phyloP scores from a whole-genome alignment of 92 coral and sea anemone genomes.

The Pocillopora grandis region DNA sequence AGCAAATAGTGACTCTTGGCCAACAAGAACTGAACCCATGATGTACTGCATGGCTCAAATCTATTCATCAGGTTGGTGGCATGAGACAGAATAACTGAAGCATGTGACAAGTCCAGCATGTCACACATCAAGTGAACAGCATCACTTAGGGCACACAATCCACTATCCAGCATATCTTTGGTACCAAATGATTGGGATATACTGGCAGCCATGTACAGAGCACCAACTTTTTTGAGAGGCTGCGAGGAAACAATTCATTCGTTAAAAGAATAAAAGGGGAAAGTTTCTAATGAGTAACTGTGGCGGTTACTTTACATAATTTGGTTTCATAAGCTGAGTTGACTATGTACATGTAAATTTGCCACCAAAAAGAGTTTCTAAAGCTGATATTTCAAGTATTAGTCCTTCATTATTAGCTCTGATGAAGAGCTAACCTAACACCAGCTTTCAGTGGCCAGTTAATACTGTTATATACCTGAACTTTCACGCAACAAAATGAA shows the following conservation, averaged over 20 bases:
- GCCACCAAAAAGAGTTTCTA: too few species aligned
- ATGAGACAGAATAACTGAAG: conserved; percentile 51
- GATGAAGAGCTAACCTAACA: too few species aligned
- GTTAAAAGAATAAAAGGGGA: neutral
- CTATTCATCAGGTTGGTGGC: conserved; percentile 51
- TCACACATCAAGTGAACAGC: conserved; percentile 80
- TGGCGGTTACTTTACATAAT: neutral
- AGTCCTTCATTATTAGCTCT: too few species aligned
- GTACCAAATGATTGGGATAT: conserved; percentile 62
- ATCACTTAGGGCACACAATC: conserved; percentile 62
- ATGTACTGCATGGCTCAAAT: conserved; percentile 40
- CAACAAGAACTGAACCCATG: conserved; percentile 54
- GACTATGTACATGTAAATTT: too few species aligned
- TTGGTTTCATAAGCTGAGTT: neutral
- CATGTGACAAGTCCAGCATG: conserved; percentile 66
- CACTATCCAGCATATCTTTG: conserved; percentile 54
- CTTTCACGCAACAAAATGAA: too few species aligned
- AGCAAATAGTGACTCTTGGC: conserved; percentile 73
- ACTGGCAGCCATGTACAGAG: conserved; percentile 74
- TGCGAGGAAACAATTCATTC: conserved; percentile 8
- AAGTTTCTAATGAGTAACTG: neutral
- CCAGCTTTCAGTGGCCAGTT: too few species aligned
- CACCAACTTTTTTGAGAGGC: conserved; percentile 79
- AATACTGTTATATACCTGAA: too few species aligned
- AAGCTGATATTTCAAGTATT: too few species aligned